A percentile compares a stretch with the other conserved stretches of the same genome.
These are phyloP conservation scores for Oryzias curvinotus DNA, from an alignment of 2,113 vertebrate genomes.

Conservation along the genomic window DNA sequence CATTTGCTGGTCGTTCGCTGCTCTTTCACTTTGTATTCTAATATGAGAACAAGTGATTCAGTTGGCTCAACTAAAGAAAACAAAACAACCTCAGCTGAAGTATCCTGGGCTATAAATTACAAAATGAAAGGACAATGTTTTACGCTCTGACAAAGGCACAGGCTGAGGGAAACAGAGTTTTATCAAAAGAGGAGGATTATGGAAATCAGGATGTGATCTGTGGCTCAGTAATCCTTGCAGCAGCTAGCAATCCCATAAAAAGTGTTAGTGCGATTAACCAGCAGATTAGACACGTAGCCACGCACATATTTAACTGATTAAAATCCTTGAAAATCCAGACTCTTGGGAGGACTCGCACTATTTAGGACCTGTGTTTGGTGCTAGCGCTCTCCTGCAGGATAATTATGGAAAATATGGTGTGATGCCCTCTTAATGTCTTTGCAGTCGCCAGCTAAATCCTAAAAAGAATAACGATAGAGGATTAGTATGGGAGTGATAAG, in stretches of 20 bases:
- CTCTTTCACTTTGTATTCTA: conserved; percentile 1
- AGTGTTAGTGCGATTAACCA: conserved; percentile 74
- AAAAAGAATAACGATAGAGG: conserved; percentile 34
- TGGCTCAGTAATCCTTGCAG: conserved; percentile 62
- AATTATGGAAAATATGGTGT: conserved; percentile 44
- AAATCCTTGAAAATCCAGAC: conserved; percentile 65
- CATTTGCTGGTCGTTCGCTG: neutral
- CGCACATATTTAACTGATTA: conserved; percentile 73
- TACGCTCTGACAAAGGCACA: conserved; percentile 48
- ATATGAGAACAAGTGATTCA: neutral
- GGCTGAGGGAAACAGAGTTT: conserved; percentile 55
- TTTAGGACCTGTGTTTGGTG: conserved; percentile 49
- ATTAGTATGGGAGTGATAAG: conserved; percentile 37
- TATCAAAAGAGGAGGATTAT: conserved; percentile 70
- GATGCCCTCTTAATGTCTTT: conserved; percentile 18
- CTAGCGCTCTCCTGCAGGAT: conserved; percentile 41
- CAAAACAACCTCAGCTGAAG: conserved; percentile 6
- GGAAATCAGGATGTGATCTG: conserved; percentile 74
- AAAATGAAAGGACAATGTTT: conserved; percentile 45
- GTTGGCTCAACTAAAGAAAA: neutral
- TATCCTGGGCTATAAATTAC: conserved; percentile 9
- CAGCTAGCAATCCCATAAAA: conserved; percentile 73
- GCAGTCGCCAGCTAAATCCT: conserved; percentile 14
- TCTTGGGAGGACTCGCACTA: conserved; percentile 46
- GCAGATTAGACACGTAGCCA: conserved; percentile 73